Percentiles rank a stretch among this genome's conserved stretches.
These are phyloP conservation scores for Heliconius ethilla DNA, from an alignment of 2,888 invertebrate genomes.

Conservation along the genomic window DNA sequence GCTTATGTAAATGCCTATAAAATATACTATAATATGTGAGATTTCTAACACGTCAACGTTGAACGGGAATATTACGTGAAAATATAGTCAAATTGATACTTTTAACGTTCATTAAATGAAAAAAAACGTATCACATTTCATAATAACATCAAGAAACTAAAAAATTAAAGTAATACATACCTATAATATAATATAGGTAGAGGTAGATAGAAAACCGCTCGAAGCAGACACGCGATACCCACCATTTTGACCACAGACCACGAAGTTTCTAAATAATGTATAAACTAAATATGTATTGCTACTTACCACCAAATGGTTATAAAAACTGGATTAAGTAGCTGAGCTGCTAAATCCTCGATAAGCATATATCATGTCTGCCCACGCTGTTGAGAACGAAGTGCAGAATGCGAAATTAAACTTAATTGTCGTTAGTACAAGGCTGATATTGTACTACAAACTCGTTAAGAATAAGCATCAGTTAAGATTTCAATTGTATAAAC, in stretches of 20 bases:
- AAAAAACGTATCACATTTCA: conserved; percentile 10
- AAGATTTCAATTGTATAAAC: conserved; percentile 45
- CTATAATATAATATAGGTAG: neutral
- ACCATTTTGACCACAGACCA: conserved; percentile 46
- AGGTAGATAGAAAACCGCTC: conserved; percentile 34
- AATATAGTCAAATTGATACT: conserved; percentile 15
- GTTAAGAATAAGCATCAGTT: conserved; percentile 43
- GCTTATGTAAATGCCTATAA: neutral
- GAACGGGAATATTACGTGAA: conserved; percentile 9
- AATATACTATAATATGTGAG: conserved; percentile 10
- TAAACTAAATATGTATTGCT: conserved; percentile 64
- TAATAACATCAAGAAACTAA: conserved; percentile 18
- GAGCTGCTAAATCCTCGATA: conserved; percentile 78
- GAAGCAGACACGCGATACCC: conserved; percentile 42
- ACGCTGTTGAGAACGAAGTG: conserved; percentile 51
- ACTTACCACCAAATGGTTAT: conserved; percentile 76
- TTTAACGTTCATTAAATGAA: conserved; percentile 1
- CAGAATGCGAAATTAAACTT: conserved; percentile 48
- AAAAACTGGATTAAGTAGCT: conserved; percentile 79
- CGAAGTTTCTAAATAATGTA: conserved; percentile 55
- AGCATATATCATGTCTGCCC: conserved; percentile 78
- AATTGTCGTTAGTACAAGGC: conserved; percentile 49
- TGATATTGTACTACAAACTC: neutral
- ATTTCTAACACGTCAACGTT: conserved; percentile 11
- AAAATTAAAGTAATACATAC: conserved; percentile 25